Evolutionary conservation across 2,888 invertebrate species (phyloP).

Genomic region (Automeris io): DNA sequence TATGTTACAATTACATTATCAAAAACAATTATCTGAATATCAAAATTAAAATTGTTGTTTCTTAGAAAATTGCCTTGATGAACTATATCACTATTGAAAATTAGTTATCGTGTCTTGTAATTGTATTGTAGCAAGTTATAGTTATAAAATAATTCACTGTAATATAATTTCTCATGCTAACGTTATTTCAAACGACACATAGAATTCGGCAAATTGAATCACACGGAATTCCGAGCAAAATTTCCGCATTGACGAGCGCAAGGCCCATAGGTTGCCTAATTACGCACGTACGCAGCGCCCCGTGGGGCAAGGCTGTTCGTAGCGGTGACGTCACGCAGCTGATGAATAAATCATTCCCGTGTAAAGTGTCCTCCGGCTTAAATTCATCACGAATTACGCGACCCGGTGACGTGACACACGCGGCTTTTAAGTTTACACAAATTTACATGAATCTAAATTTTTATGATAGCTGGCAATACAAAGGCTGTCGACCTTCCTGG

Average conservation of each 20-base stretch:
- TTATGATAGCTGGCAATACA: too few relatives aligned
- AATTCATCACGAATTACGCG: conserved; percentile 9
- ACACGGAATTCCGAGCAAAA: not conserved
- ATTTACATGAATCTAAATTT: too few relatives aligned
- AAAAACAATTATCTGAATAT: too few relatives aligned
- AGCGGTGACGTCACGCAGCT: not conserved
- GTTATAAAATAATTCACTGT: too few relatives aligned
- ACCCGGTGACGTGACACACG: not conserved
- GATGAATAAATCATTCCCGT: conserved; percentile 4
- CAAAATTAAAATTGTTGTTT: too few relatives aligned
- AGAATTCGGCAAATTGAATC: not conserved
- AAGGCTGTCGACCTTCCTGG: too few relatives aligned
- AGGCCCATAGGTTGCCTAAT: not conserved
- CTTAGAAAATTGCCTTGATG: too few relatives aligned
- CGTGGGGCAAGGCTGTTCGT: not conserved
- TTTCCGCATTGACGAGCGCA: not conserved
- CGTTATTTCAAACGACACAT: not conserved
- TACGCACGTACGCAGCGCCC: not conserved
- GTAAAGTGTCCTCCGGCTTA: conserved; percentile 2
- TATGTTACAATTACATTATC: too few relatives aligned
- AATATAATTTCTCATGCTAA: too few relatives aligned
- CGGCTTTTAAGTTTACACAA: not conserved
- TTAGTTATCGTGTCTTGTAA: too few relatives aligned
- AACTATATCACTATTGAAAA: too few relatives aligned
- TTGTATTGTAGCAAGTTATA: too few relatives aligned